Percentiles rank a stretch among this genome's conserved stretches.
These are phyloP conservation scores for Kryphioiulus occultus DNA, from an alignment of 2,888 invertebrate genomes.

Conservation along the genomic window DNA sequence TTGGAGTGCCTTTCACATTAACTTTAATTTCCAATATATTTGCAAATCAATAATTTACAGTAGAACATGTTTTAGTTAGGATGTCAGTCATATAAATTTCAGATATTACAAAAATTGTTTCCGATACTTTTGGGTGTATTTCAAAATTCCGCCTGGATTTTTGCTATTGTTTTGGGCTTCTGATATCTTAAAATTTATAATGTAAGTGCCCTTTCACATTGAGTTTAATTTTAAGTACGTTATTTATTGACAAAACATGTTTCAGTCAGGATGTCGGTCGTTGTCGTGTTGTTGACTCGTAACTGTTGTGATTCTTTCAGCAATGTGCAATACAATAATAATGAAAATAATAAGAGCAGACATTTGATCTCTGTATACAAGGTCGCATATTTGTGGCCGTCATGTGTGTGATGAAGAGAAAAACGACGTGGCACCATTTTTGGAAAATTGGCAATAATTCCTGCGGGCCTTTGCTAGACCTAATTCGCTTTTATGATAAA, in stretches of 20 bases:
- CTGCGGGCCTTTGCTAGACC: neutral
- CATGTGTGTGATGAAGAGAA: neutral
- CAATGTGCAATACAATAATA: constrained; percentile 26
- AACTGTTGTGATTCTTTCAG: constrained; percentile 31
- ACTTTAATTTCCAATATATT: no score
- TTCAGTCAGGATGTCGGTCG: neutral
- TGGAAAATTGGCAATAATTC: constrained; percentile 31
- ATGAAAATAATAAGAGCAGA: neutral
- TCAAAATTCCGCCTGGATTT: no score
- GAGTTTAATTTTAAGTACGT: neutral
- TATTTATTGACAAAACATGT: neutral
- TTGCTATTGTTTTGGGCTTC: no score
- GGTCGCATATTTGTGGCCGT: constrained; percentile 3
- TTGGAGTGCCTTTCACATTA: no score
- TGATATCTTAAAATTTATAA: no score
- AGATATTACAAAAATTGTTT: no score
- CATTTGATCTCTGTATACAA: neutral
- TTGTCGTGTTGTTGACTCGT: neutral
- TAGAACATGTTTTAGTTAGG: no score
- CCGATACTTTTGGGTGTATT: no score
- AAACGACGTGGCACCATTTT: neutral
- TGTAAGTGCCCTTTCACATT: neutral
- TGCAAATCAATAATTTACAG: no score
- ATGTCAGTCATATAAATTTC: no score
- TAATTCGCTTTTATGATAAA: constrained; percentile 26